Evolutionary conservation across 2,888 invertebrate genomes (phyloP), one percentile per base, ranked within the genome.

Genomic region (Caenorhabditis doughertyi): DNA sequence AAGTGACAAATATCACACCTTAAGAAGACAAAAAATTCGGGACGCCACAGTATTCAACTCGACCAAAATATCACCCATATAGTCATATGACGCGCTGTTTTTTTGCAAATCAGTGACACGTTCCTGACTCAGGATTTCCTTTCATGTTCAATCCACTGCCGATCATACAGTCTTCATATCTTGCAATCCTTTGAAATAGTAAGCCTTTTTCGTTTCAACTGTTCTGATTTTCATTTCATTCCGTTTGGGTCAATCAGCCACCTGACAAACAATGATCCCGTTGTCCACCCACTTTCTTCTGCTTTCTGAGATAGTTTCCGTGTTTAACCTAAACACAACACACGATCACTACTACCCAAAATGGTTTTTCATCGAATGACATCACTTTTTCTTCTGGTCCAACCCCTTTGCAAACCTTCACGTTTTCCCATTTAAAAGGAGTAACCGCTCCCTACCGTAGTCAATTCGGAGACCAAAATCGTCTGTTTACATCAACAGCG

Each of bases 301-400:
- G 27, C 64, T 67, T 51, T 53, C 53, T 9, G n/a, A 32, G 25
- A 55, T 42, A 27, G 53, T 27, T 64, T 27, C 47, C 47, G 47
- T 27, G 64, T 47, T 64, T 29, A 58, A 39, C 49, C 62, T 51
- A 44, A 72, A 72, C 56, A 72, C 42, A 72, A 62, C 23, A 42
- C 55, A 18, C 32, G 8, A 42, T 42, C 42, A 13, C 32, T 32
- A 7, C 13, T 7, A 21, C 23, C 47, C 29, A 67, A 67, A 76
- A 76, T 23, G 76, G 76, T 76, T 76, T 67, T 67, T 76, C 60
- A 76, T 35, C 76, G 42, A 47, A 51, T 76, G 76, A 76, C 76
- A 76, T 76, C 76, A 76, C 21, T 11, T 47, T 64, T 44, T 21
- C 42, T 13, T 27, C 23, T 16, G 60, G 42, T 60, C 49, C 51